Evolutionary conservation across 2,113 vertebrate species (phyloP), one percentile per base, ranked within the genome.

Genomic region (Perca fluviatilis): DNA sequence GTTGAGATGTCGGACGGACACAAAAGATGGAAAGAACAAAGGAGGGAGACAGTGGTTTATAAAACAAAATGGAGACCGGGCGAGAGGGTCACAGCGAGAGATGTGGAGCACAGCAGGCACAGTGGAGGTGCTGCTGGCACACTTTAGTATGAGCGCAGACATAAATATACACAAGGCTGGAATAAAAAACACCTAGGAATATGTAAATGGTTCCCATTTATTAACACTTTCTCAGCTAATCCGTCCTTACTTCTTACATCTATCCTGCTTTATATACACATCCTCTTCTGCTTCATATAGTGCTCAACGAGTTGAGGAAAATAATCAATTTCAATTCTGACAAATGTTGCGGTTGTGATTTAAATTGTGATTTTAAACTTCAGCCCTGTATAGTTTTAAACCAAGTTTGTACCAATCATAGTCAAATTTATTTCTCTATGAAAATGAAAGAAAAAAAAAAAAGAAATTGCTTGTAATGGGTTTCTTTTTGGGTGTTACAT

Each of bases 11-110:
- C 43, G 68, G 61, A 82, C 0, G 0, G 25, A 60, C 62, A 83
- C 50, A 58, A 77, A 85, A 65, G 53, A 79, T 57, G 58, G 54
- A 33, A 63, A 65, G 50, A 60, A 80, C 49, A 76, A 84, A 74
- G 12, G 54, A 66, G 23, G 65, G 79, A 84, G 72, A 57, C 25
- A 1, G 30, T 23, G 70, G 57, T 77, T 81, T 53, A 73, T 25
- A 25, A 74, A 75, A 82, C 60, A 58, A 64, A 54, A 63, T 83
- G 36, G 65, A 85, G 80, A 50, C 0, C 11, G 54, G 47, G 56
- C 2, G 19, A 63, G 51, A 76, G 72, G 65, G 57, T 40, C 27
- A 74, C 40, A 76, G 61, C 8, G 33, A 71, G 86, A 70, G 49
- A 54, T 51, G 64, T 54, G 62, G 25, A 61, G 66, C 27, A 46